Percentiles rank a stretch among this genome's conserved stretches.
Evolutionary conservation across 2,797 vertebrate genomes (phyloP).

Genomic region (Neomorphus geoffroyi): DNA sequence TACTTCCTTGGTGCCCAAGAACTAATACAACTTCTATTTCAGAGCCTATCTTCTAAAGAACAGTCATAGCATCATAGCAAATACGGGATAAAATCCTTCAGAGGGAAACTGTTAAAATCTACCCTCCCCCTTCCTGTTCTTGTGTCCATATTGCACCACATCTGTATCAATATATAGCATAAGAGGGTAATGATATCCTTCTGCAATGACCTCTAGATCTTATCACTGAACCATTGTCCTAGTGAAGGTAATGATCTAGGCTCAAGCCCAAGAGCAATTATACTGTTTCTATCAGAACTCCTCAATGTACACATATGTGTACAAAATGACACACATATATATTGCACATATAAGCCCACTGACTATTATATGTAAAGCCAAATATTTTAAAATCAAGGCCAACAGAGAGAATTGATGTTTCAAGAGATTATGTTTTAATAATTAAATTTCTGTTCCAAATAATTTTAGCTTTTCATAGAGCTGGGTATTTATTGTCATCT

Average conservation of each 20-base stretch:
- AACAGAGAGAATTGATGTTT: background rate
- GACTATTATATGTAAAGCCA: background rate
- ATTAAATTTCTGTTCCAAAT: background rate
- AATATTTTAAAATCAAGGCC: background rate
- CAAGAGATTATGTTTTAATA: background rate
- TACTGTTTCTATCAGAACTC: background rate
- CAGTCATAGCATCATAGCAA: background rate
- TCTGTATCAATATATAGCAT: background rate
- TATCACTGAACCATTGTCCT: background rate
- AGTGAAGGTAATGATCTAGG: background rate
- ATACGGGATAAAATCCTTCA: background rate
- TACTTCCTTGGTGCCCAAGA: background rate
- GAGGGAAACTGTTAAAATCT: background rate
- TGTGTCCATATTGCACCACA: background rate
- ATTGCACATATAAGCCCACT: background rate
- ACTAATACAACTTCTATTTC: background rate
- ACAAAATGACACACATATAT: background rate
- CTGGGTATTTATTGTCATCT: background rate
- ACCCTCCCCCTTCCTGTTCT: background rate
- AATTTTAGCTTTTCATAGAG: background rate
- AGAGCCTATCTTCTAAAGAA: background rate
- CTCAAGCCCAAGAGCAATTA: background rate
- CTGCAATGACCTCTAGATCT: background rate
- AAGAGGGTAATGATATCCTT: background rate
- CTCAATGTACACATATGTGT: background rate